Base-by-base conservation (phyloP, 2,113 vertebrate species). In the Casuarius casuarius region DNA sequence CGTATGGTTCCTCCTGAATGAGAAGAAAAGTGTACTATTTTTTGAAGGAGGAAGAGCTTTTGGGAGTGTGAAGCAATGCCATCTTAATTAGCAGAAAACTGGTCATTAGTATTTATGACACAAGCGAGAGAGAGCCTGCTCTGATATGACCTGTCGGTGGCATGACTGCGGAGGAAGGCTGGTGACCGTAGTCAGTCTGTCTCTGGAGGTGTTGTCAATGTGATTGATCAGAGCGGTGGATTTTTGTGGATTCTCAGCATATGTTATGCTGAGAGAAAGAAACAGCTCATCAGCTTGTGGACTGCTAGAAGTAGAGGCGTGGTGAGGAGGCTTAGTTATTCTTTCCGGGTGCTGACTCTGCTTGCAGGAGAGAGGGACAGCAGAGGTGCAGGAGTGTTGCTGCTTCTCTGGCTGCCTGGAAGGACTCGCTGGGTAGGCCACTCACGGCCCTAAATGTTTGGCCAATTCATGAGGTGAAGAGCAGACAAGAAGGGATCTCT, bases 341-440 rank as follows among this genome's bases (percentile, higher is more conserved):
- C 29, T 51, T 52, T 29, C 33, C 21, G 48, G 49, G 6, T 46
- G 9, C 14, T 38, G 81, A 16, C n/a, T 5, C 10, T 63, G 44
- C 5, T 81, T 3, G 2, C 14, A 35, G 49, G 52, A 58, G 38
- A 74, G 38, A 33, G 58, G 58, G 12, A 35, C 29, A 61, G 62
- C 38, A 48, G 62, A 79, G 38, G 42, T 40, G 19, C 56, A 38
- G 48, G 31, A 0, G 0, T 15, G 18, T 29, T 17, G 14, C 46
- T 65, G 15, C 31, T 42, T 46, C 48, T 51, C 18, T 73, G 44
- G 2, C 16, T 87, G 67, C 5, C 40, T 92, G 70, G 33, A 42
- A 9, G 23, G 31, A 14, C 17, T 29, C 15, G 40, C 14, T 49
- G 20, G 23, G 10, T 42, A 67, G 8, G 15, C 10, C 33, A 10